Base-by-base conservation (phyloP, 2,888 invertebrate genomes). In the Nomada flava region DNA sequence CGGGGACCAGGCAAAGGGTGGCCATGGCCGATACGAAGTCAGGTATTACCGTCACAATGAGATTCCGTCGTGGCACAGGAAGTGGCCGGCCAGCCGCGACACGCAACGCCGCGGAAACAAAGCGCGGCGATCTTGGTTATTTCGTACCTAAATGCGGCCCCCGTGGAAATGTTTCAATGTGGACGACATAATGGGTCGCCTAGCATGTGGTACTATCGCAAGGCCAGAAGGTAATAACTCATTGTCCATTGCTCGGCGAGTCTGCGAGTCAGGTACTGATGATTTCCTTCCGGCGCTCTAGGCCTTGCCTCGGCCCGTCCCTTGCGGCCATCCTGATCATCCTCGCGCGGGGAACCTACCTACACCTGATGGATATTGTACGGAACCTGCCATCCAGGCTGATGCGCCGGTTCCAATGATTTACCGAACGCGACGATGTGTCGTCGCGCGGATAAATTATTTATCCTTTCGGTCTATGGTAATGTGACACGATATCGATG, bases 191-290 rank as follows among this genome's bases (percentile, higher is more conserved):
- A 88, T 86, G 85, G 90, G 82, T 84, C 76, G 76, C 82, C 84
- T 84, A 75, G 76, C 86, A 78, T 84, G 86, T 55, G 78, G 67
- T 64, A 75, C 86, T 78, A 87, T 83, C 84, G 86, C 76, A 42
- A 44, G 80, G 85, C 87, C 88, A 88, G 89, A 90, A 90, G 90
- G 89, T 88, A 91, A 92, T 92, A 92, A 92, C 87, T 91, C 92
- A 92, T 91, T 92, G 92, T 91, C 91, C 91, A 86, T 81, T 83
- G 87, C 85, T 73, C 84, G 72, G 84, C 86, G 88, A 86, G 85
- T 83, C 88, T 76, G 81, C 83, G 84, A 88, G 89, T 90, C 90
- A 87, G 87, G 87, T 89, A 92, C 91, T 89, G 91, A 92, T 92
- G 90, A 90, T 90, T 92, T 92, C 92, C 92, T 91, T 92, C 92